These are phyloP conservation scores for Cheilosia vulpina DNA, from an alignment of 2,888 invertebrate species.

Conservation along the genomic window DNA sequence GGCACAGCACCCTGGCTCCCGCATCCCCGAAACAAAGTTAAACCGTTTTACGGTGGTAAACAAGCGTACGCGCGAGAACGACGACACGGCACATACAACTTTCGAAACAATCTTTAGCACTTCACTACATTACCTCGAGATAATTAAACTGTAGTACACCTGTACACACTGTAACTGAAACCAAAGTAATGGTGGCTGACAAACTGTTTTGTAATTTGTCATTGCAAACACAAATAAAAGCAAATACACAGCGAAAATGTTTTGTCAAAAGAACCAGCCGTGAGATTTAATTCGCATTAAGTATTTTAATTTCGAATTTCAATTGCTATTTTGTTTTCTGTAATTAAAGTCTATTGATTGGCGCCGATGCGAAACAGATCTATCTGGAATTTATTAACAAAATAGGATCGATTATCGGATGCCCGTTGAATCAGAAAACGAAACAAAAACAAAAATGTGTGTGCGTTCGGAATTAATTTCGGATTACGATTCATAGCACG, in stretches of 20 bases:
- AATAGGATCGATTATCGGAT: constrained; percentile 6
- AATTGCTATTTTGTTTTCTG: constrained; percentile 46
- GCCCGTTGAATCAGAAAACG: neutral
- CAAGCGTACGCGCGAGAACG: constrained; percentile 35
- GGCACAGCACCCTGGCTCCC: neutral
- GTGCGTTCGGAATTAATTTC: constrained; percentile 23
- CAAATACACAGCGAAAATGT: neutral
- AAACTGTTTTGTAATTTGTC: constrained; percentile 43
- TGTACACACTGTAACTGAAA: constrained; percentile 9
- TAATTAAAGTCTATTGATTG: constrained; percentile 53
- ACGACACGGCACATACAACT: constrained; percentile 55
- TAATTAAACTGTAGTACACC: constrained; percentile 57
- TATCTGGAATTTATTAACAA: neutral
- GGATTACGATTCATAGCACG: constrained; percentile 11
- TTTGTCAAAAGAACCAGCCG: constrained; percentile 23
- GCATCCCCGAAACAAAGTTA: constrained; percentile 49
- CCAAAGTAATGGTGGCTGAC: constrained; percentile 32
- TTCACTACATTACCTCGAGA: constrained; percentile 65
- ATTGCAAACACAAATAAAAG: neutral
- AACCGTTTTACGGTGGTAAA: constrained; percentile 58
- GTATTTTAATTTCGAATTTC: constrained; percentile 52
- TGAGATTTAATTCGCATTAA: constrained; percentile 32
- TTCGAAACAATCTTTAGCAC: constrained; percentile 70
- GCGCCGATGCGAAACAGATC: constrained; percentile 36
- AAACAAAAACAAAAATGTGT: constrained; percentile 9